These are phyloP conservation scores for Dryobotodes eremita DNA, from an alignment of 2,888 invertebrate genomes.

Conservation along the genomic window DNA sequence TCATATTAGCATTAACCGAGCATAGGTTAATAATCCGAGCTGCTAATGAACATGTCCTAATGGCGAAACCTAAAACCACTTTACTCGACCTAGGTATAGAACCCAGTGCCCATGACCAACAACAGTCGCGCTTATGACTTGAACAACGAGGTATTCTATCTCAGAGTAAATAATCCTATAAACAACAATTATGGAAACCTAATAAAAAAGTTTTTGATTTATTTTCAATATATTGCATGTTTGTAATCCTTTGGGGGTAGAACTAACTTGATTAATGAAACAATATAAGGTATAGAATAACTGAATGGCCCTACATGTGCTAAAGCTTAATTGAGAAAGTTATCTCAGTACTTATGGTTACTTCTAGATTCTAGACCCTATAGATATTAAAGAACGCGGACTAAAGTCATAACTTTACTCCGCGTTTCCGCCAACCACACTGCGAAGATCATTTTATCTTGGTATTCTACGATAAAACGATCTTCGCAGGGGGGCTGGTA, in stretches of 20 bases:
- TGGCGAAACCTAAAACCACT: neutral
- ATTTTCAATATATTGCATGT: slow-evolving; percentile 35
- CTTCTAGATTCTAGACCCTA: no score
- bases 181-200: slow-evolving; percentile 1
- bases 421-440: no score
- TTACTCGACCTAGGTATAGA: neutral
- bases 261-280: slow-evolving; percentile 18
- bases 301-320: neutral
- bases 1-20: no score
- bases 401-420: no score
- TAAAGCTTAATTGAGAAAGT: slow-evolving; percentile 6
- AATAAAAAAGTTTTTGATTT: slow-evolving; percentile 41
- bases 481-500: no score
- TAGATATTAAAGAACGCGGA: no score
- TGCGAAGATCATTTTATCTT: no score
- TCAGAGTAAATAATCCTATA: neutral
- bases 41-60: neutral
- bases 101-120: no score
- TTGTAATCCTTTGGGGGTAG: neutral
- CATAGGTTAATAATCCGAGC: neutral
- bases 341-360: neutral
- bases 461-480: no score
- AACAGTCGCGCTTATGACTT: neutral
- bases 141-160: neutral
- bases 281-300: neutral